Base-by-base conservation (phyloP, 2,113 vertebrate genomes). In the Sinosuthora webbiana region DNA sequence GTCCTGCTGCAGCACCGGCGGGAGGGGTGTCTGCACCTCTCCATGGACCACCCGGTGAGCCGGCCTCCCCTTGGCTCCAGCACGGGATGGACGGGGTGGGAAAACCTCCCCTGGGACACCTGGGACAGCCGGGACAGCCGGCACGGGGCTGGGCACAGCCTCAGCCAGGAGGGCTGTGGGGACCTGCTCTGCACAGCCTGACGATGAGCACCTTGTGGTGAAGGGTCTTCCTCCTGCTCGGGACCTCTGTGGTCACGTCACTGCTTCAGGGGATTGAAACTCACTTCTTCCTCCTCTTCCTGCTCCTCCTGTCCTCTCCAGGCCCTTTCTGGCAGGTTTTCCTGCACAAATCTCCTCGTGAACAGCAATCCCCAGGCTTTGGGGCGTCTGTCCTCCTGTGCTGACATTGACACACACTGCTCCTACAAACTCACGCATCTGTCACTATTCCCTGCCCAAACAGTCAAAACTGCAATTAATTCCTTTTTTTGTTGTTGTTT, bases 171-270 rank as follows among this genome's bases (percentile, higher is more conserved):
- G 62, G 81, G 28, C 49, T 31, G 35, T 6, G 18, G 57, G 30
- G 41, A 37, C 4, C 50, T 18, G 52, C 62, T n/a, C 47, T 31
- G 75, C 25, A 33, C 31, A 17, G 15, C 30, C 35, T 8, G 39
- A 31, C 30, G 20, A 23, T 7, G n/a, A 57, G 13, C 53, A 21
- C 1, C 0, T 5, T 4, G 18, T 0, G 1, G 16, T 5, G 3
- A 22, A 60, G 21, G 33, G 23, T 22, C 28, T 45, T 47, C n/a
- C 33, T 62, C 60, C 25, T 7, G 2, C 56, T 77, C 10, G 0
- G 28, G 49, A 44, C 10, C 11, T 39, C 70, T 4, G 3, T 7
- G 11, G 41, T 71, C 56, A 24, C 2, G 31, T 47, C 64, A 19
- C 33, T 37, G 47, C 60, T 47, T 14, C 42, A 39, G 59, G 31